Evolutionary conservation across 35 echinoderm and acorn worm genomes (phyloP).

Genomic region (Lytechinus pictus): DNA sequence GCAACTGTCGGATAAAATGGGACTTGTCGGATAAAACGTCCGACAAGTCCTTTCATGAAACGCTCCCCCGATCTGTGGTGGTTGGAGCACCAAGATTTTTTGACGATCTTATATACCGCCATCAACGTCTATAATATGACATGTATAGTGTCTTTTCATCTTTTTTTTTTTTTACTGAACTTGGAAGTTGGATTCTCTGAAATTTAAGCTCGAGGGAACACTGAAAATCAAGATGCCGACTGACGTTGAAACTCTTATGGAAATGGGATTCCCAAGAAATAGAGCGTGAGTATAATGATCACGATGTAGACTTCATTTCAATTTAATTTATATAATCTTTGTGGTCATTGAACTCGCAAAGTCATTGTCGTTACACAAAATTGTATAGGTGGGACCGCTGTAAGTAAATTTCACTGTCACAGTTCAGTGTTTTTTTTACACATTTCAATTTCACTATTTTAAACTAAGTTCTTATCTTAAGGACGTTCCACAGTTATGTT

Average conservation of each 20-base stretch:
- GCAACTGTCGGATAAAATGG: too few relatives aligned
- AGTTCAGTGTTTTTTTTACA: too few relatives aligned
- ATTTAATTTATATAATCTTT: too few relatives aligned
- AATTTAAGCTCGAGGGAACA: too few relatives aligned
- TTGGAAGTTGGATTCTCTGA: background rate
- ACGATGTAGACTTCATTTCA: background rate
- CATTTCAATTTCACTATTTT: too few relatives aligned
- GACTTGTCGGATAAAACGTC: too few relatives aligned
- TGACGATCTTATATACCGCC: background rate
- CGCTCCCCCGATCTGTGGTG: too few relatives aligned
- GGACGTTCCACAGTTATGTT: too few relatives aligned
- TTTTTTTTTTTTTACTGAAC: background rate
- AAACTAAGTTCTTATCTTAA: too few relatives aligned
- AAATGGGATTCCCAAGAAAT: conserved; percentile 46
- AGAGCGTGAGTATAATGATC: background rate
- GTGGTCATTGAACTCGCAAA: background rate
- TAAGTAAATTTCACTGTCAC: too few relatives aligned
- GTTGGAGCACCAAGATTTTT: too few relatives aligned
- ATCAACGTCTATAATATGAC: background rate
- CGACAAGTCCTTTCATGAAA: too few relatives aligned
- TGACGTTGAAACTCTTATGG: conserved; percentile 38
- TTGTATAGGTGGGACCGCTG: background rate
- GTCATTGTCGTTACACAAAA: background rate
- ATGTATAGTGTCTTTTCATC: background rate
- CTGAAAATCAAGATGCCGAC: conserved; percentile 34